Base-by-base conservation (phyloP, 2,113 vertebrate genomes). In the Hypomesus transpacificus region DNA sequence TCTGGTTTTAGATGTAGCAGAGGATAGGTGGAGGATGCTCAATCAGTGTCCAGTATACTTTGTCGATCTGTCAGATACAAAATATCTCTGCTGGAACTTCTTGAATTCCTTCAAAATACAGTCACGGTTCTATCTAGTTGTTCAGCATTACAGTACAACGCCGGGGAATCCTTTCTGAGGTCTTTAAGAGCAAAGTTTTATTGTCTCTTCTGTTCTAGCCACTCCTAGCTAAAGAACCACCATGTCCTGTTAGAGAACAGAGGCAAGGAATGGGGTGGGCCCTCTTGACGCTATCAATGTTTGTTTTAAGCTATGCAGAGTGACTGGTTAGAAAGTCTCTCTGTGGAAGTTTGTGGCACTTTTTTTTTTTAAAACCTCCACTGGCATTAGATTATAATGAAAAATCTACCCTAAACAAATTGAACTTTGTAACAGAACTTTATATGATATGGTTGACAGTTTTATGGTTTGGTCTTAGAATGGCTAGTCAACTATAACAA, bases 251-350 rank as follows among this genome's bases (percentile, higher is more conserved):
- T 21, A 81, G 75, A 88, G 39, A 62, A 62, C 63, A 78, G 66
- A 34, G 60, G 73, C 80, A 79, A 73, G 31, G 80, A 83, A 84
- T 58, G 5, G 82, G 87, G 68, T 77, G 82, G 82, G 87, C 39
- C 78, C 68, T 64, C 73, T 73, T 4, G 14, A 17, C 0, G 20
- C 18, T 69, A 54, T 77, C 74, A 65, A 11, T 86, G 81, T 88
- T 87, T 87, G 73, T 74, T 81, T 75, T 69, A 26, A 18, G 13
- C 22, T 4, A 67, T 28, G 46, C 63, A 9, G 24, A 65, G 67
- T 73, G 18, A 58, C 8, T 21, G 31, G 24, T 66, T 20, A 11
- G 39, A 50, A 52, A 8, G 1, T 67, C 0, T 3, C 53, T 34
- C 3, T 57, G 3, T 26, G 66, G 1, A 13, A 61, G 3, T 34